Percentiles rank a stretch among this genome's conserved stretches.
These are phyloP conservation scores for Macaria liturata DNA, from an alignment of 2,888 invertebrate species.

Conservation along the genomic window DNA sequence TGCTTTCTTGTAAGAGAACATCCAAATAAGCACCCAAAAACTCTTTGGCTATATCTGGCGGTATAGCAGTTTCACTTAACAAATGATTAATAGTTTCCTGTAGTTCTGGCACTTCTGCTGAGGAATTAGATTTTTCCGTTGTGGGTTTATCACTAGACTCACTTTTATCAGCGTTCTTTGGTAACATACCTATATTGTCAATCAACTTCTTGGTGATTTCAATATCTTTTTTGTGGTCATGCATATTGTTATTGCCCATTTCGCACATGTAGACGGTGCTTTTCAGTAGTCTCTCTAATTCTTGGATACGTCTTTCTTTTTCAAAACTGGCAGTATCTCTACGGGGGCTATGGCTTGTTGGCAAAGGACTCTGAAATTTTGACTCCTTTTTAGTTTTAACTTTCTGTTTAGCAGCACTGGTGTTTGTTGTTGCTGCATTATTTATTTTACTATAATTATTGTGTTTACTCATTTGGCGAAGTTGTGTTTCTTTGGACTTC, in stretches of 20 bases:
- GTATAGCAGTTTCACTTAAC: slow-evolving; percentile 57
- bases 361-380: slow-evolving; percentile 28
- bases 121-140: slow-evolving; percentile 51
- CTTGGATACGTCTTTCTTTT: slow-evolving; percentile 63
- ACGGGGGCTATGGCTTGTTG: slow-evolving; percentile 7
- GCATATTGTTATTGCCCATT: slow-evolving; percentile 42
- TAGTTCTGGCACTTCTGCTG: slow-evolving; percentile 55
- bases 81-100: slow-evolving; percentile 64
- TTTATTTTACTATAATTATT: slow-evolving; percentile 26
- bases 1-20: slow-evolving; percentile 49
- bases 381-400: slow-evolving; percentile 3
- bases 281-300: slow-evolving; percentile 64
- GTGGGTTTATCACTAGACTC: slow-evolving; percentile 25
- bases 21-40: slow-evolving; percentile 63
- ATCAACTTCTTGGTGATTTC: slow-evolving; percentile 61
- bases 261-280: slow-evolving; percentile 67
- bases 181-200: slow-evolving; percentile 51
- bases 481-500: slow-evolving; percentile 56
- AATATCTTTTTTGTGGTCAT: slow-evolving; percentile 60
- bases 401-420: background rate
- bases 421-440: slow-evolving; percentile 12
- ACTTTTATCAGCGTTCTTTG: slow-evolving; percentile 33
- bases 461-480: slow-evolving; percentile 31
- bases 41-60: slow-evolving; percentile 60
- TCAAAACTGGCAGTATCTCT: slow-evolving; percentile 51